Evolutionary conservation across 2,888 invertebrate species (phyloP).

Genomic region (Epistrophe eligans): DNA sequence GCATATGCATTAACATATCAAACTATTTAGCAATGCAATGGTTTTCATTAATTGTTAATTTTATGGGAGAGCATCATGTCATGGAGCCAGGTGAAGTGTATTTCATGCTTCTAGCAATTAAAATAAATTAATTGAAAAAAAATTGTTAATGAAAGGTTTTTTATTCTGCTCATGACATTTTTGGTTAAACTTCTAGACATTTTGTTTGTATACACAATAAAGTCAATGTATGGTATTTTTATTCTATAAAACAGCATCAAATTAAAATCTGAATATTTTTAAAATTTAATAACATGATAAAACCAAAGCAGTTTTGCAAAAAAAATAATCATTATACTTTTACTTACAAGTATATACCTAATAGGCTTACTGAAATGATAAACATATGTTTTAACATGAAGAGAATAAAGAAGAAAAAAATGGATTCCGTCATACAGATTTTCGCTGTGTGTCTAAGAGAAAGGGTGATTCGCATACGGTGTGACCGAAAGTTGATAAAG

Average conservation of each 20-base stretch:
- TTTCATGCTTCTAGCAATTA: constrained; percentile 34
- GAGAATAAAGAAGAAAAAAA: no score
- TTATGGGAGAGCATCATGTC: constrained; percentile 24
- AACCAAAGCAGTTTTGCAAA: no score
- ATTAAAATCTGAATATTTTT: not conserved
- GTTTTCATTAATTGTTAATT: constrained; percentile 66
- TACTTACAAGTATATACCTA: no score
- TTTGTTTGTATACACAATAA: not conserved
- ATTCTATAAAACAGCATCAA: not conserved
- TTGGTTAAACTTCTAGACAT: constrained; percentile 3
- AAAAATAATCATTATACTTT: no score
- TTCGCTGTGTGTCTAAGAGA: no score
- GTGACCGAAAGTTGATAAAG: no score
- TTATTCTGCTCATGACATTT: constrained; percentile 24
- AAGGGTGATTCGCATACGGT: no score
- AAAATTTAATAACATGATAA: not conserved
- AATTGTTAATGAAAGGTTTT: constrained; percentile 8
- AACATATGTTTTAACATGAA: no score
- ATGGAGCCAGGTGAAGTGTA: constrained; percentile 7
- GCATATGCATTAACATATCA: not conserved
- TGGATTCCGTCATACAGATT: no score
- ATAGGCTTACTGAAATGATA: no score
- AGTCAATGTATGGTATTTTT: constrained; percentile 2
- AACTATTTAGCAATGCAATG: constrained; percentile 37
- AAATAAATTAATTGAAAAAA: constrained; percentile 40